These are phyloP conservation scores for Mythimna albipuncta DNA, from an alignment of 2,888 invertebrate genomes.

Conservation along the genomic window DNA sequence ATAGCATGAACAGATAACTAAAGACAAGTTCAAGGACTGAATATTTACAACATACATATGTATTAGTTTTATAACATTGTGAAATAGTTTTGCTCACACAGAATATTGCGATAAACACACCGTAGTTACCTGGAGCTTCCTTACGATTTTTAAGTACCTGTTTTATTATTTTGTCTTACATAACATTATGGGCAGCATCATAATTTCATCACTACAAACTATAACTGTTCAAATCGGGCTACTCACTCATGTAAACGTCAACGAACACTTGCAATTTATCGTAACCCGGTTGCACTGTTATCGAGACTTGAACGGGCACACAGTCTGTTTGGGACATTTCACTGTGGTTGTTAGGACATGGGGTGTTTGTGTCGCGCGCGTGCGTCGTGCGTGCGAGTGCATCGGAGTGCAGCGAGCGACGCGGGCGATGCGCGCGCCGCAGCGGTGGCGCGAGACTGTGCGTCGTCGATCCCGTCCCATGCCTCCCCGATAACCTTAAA, in stretches of 20 bases:
- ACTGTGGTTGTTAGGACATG: conserved; percentile 80
- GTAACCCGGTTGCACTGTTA: conserved; percentile 86
- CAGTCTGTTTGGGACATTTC: conserved; percentile 89
- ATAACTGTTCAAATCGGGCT: conserved; percentile 55
- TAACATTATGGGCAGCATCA: conserved; percentile 32
- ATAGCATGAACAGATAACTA: not conserved
- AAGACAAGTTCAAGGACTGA: conserved; percentile 27
- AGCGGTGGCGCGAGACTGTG: conserved; percentile 85
- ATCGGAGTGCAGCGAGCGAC: conserved; percentile 66
- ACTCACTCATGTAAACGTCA: conserved; percentile 91
- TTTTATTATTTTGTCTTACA: conserved; percentile 42
- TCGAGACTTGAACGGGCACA: conserved; percentile 84
- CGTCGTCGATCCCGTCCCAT: conserved; percentile 84
- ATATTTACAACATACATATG: conserved; percentile 22
- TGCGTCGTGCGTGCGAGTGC: conserved; percentile 55
- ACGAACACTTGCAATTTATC: conserved; percentile 86
- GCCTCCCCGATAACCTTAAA: conserved; percentile 89
- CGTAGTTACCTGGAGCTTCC: conserved; percentile 43
- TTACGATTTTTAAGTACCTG: conserved; percentile 40
- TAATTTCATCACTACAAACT: conserved; percentile 58
- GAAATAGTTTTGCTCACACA: conserved; percentile 29
- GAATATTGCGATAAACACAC: conserved; percentile 5
- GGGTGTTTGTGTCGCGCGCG: conserved; percentile 57
- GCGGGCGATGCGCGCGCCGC: conserved; percentile 81
- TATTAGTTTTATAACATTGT: conserved; percentile 25